A percentile compares a stretch with the other conserved stretches of the same genome.
phyloP scores from a whole-genome alignment of 35 echinoderm and acorn worm genomes.

The Eucidaris tribuloides region DNA sequence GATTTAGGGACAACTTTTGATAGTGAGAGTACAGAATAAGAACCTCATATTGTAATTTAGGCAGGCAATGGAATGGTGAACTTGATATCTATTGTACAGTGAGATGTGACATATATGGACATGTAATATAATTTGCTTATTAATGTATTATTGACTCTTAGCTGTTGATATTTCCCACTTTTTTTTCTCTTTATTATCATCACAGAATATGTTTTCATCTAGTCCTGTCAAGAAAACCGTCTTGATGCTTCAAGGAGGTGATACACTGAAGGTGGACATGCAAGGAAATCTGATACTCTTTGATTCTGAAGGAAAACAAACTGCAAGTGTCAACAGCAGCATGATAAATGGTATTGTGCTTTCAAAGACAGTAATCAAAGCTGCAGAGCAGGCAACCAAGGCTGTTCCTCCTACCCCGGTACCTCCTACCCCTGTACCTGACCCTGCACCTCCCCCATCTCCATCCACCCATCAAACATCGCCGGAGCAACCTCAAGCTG shows the following conservation, averaged over 20 bases:
- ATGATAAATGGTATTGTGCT: background rate
- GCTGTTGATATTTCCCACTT: no score
- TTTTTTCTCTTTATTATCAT: no score
- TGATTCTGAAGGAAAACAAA: constrained; percentile 21
- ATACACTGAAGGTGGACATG: constrained; percentile 51
- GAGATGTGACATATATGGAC: no score
- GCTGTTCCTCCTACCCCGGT: no score
- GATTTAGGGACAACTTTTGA: no score
- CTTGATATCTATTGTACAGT: no score
- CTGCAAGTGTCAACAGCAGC: constrained; percentile 13
- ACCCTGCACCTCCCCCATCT: constrained; percentile 9
- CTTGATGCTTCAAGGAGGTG: constrained; percentile 44
- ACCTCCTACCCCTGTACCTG: background rate
- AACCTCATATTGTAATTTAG: no score
- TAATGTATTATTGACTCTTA: no score
- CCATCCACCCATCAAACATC: background rate
- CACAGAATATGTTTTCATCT: no score
- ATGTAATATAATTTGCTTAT: no score
- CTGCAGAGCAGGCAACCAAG: constrained; percentile 2
- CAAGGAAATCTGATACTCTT: constrained; percentile 44
- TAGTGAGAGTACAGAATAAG: no score
- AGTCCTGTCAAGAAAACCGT: constrained; percentile 51
- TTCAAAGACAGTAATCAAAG: constrained; percentile 25
- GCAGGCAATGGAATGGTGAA: no score
- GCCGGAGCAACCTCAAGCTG: background rate